Conservation (phyloP, 2,797 vertebrate species). For the Thamnophis elegans region DNA sequence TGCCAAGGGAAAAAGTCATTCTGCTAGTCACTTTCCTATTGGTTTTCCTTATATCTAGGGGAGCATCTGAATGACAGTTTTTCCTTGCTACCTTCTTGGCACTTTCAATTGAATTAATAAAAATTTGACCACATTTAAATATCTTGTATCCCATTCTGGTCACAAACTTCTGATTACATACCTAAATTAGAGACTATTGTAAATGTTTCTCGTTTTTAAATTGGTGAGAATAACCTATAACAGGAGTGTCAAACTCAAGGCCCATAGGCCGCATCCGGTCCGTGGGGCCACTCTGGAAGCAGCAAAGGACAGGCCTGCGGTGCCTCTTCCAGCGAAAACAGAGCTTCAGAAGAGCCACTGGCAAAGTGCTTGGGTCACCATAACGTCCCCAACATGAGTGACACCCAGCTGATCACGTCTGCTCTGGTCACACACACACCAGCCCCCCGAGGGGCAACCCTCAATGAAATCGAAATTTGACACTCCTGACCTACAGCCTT, state of each 20-base stretch:
- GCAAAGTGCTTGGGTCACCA: too few species aligned
- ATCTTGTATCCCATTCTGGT: background rate
- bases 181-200: background rate
- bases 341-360: too few species aligned
- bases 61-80: background rate
- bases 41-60: background rate
- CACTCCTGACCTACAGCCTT: background rate
- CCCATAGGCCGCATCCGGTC: too few species aligned
- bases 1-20: background rate
- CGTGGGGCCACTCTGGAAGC: too few species aligned
- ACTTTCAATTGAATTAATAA: background rate
- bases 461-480: too few species aligned
- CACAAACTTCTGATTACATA: background rate
- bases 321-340: too few species aligned
- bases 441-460: too few species aligned
- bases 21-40: background rate
- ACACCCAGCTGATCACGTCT: too few species aligned
- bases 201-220: background rate
- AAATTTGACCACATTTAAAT: background rate
- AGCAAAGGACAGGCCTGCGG: too few species aligned
- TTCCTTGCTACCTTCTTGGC: background rate
- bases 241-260: too few species aligned
- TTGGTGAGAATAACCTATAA: background rate
- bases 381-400: too few species aligned
- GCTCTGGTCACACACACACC: too few species aligned